phyloP scores from a whole-genome alignment of 2,888 invertebrate genomes.

The Tribolium freemani region DNA sequence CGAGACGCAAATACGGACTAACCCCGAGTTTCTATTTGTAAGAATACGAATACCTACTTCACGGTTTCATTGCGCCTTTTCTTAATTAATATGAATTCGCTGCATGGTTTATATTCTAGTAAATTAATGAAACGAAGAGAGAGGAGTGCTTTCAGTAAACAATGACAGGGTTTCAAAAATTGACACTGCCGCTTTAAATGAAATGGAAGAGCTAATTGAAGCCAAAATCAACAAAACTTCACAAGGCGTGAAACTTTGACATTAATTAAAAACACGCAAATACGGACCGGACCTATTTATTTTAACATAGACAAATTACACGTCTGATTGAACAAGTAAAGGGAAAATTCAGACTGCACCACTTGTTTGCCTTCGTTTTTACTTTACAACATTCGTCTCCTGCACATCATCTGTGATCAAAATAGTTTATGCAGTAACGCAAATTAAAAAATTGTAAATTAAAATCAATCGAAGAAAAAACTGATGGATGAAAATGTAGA shows the following conservation, averaged over 20 bases:
- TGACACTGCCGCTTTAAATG: slow-evolving; percentile 23
- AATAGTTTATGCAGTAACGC: background rate
- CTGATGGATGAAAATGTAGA: background rate
- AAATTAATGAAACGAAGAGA: slow-evolving; percentile 44
- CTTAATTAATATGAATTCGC: slow-evolving; percentile 52
- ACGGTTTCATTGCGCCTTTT: slow-evolving; percentile 52
- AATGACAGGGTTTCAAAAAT: slow-evolving; percentile 18
- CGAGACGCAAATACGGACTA: slow-evolving; percentile 50
- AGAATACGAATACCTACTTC: slow-evolving; percentile 57
- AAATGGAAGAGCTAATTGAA: slow-evolving; percentile 27
- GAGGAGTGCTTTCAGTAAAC: slow-evolving; percentile 4
- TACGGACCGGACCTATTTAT: background rate
- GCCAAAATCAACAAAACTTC: slow-evolving; percentile 26
- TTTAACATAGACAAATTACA: background rate
- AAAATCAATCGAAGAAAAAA: background rate
- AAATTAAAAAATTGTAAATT: background rate
- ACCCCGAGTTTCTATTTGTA: slow-evolving; percentile 48
- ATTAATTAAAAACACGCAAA: slow-evolving; percentile 20
- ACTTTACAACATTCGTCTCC: background rate
- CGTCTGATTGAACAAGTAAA: background rate
- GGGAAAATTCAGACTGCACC: background rate
- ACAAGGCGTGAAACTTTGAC: slow-evolving; percentile 29
- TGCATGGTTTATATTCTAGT: slow-evolving; percentile 26
- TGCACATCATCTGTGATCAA: no score
- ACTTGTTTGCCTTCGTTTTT: background rate